A percentile compares a stretch with the other conserved stretches of the same genome.
Evolutionary conservation across 2,888 invertebrate genomes (phyloP).

Genomic region (Leptogaster cylindrica): DNA sequence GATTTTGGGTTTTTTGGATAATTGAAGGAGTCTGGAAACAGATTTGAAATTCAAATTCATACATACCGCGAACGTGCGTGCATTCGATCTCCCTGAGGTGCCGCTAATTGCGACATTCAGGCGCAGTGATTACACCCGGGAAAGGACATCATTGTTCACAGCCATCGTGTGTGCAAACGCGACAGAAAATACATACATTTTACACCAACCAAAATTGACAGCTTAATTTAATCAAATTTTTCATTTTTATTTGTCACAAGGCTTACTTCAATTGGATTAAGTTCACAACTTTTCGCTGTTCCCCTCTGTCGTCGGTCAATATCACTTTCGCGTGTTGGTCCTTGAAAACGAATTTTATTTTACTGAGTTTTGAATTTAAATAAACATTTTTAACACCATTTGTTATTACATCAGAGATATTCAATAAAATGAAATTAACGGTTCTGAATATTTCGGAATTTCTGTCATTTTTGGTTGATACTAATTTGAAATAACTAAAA

Average conservation of each 20-base stretch:
- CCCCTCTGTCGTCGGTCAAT: neutral
- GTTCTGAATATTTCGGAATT: too few relatives aligned
- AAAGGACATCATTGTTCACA: too few relatives aligned
- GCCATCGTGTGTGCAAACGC: constrained; percentile 19
- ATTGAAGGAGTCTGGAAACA: too few relatives aligned
- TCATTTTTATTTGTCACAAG: neutral
- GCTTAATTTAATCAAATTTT: neutral
- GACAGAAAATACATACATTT: neutral
- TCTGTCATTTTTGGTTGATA: constrained; percentile 30
- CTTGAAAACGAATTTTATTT: constrained; percentile 12
- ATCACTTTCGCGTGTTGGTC: neutral
- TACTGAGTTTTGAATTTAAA: too few relatives aligned
- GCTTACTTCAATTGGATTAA: neutral
- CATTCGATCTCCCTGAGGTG: too few relatives aligned
- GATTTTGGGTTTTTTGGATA: too few relatives aligned
- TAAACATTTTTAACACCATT: too few relatives aligned
- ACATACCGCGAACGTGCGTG: neutral
- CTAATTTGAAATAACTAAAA: neutral
- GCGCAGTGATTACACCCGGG: too few relatives aligned
- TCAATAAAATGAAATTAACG: too few relatives aligned
- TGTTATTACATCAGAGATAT: too few relatives aligned
- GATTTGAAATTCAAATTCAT: too few relatives aligned
- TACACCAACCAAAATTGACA: constrained; percentile 10
- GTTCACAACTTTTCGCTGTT: constrained; percentile 20
- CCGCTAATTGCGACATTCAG: too few relatives aligned